Percentiles rank a stretch among this genome's conserved stretches.
These are phyloP conservation scores for Florisuga fusca DNA, from an alignment of 2,797 vertebrate species.

Conservation along the genomic window DNA sequence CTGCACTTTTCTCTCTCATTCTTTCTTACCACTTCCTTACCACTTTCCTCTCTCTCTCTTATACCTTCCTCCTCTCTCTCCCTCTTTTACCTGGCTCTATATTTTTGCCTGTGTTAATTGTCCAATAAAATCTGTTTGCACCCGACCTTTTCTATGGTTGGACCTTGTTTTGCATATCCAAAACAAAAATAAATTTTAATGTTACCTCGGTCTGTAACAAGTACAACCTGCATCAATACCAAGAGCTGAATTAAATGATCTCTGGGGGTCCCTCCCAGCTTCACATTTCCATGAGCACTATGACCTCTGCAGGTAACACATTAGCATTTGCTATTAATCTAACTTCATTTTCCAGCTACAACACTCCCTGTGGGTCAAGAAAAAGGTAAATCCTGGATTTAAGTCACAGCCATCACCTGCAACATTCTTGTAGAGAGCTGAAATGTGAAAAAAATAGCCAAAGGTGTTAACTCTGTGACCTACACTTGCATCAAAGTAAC, in stretches of 20 bases:
- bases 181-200: no score
- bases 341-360: not conserved
- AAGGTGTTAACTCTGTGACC: not conserved
- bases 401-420: not conserved
- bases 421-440: not conserved
- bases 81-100: no score
- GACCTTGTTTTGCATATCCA: no score
- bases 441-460: not conserved
- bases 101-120: no score
- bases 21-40: no score
- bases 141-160: no score
- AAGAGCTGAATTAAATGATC: not conserved
- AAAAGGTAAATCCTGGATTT: not conserved
- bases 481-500: not conserved
- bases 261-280: not conserved
- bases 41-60: no score
- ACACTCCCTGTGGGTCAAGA: not conserved
- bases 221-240: not conserved
- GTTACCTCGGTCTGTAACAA: no score
- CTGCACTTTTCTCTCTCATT: no score
- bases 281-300: not conserved
- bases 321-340: conserved; percentile 26
- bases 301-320: not conserved
- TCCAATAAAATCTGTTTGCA: no score
- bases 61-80: no score